Evolutionary conservation across 2,888 invertebrate genomes (phyloP), one percentile per base, ranked within the genome.

Genomic region (Pinctada fucata): DNA sequence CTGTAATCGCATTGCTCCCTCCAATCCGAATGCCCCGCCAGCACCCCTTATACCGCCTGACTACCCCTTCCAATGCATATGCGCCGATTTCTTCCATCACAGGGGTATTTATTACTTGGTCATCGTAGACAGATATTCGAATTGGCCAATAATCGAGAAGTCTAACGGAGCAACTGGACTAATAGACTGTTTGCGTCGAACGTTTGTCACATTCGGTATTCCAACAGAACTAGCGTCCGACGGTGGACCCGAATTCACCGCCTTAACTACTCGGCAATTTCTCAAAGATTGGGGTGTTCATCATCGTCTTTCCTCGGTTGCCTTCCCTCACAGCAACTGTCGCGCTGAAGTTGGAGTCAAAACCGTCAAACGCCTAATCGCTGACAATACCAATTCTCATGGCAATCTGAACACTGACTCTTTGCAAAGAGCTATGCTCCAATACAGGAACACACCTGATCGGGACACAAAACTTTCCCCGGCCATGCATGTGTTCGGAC

Each of bases 281-380:
- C 79, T 88, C 2, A 68, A 79, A 13, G 51, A 79, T 16, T 89
- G 87, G 87, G 85, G 87, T n/a, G 84, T 88, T 0, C 78, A 84
- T 68, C 86, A 88, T 64, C 72, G 85, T 0, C 72, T 87, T 1
- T 87, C 87, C n/a, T 88, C 86, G 2, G 87, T 88, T 0, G 85
- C 85, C 5, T 87, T 83, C 67, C 85, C 84, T 8, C 84, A 3
- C 78, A 86, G 84, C 74, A 88, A 88, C 75, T 86, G 87, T 66
- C 48, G 85, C 0, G 87, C 87, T 2, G 87, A 87, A 66, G 71
- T 88, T 50, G 84, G 85, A 0, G 84, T 88, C 2, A 87, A 89
- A 69, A 86, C 87, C 6, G 77, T 88, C 3, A 85, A 88, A 67
- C 81, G 87, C 13, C 75, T 87, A 8, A 81, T 88, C 45, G 81